phyloP scores from a whole-genome alignment of 2,888 invertebrate genomes.

The Tetranychus piercei region DNA sequence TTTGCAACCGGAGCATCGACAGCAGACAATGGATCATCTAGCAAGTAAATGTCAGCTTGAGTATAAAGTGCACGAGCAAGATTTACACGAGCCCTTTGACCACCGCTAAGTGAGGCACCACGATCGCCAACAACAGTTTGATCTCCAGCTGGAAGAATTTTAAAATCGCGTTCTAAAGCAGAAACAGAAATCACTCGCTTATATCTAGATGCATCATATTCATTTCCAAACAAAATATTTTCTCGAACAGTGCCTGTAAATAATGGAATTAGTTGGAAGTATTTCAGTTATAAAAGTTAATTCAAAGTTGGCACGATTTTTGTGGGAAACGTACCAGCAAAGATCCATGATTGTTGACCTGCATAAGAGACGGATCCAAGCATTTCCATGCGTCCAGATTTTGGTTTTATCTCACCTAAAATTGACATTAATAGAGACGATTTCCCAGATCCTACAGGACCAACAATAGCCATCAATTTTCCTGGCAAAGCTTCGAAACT shows the following conservation, averaged over 20 bases:
- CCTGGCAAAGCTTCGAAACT: background rate
- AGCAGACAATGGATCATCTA: constrained; percentile 27
- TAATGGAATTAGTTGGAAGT: too few relatives aligned
- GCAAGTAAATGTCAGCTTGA: constrained; percentile 25
- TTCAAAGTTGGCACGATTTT: too few relatives aligned
- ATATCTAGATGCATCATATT: constrained; percentile 40
- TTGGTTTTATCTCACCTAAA: background rate
- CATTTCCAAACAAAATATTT: constrained; percentile 73
- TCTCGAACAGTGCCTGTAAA: constrained; percentile 47
- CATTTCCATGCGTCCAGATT: too few relatives aligned
- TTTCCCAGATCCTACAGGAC: background rate
- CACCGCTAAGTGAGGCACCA: constrained; percentile 41
- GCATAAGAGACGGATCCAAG: constrained; percentile 34
- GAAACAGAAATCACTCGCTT: constrained; percentile 40
- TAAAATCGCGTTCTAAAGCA: constrained; percentile 36
- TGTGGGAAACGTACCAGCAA: too few relatives aligned
- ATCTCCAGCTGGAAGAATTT: constrained; percentile 36
- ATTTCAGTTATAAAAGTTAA: too few relatives aligned
- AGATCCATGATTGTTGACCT: constrained; percentile 46
- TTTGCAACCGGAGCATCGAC: constrained; percentile 26
- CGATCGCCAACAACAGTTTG: constrained; percentile 37
- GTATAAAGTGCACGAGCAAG: constrained; percentile 31
- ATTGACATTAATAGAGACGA: background rate
- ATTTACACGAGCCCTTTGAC: constrained; percentile 40
- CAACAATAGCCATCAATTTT: background rate